A percentile compares a stretch with the other conserved stretches of the same genome.
Evolutionary conservation across 2,797 vertebrate genomes (phyloP).

Genomic region (Hemitrygon akajei): DNA sequence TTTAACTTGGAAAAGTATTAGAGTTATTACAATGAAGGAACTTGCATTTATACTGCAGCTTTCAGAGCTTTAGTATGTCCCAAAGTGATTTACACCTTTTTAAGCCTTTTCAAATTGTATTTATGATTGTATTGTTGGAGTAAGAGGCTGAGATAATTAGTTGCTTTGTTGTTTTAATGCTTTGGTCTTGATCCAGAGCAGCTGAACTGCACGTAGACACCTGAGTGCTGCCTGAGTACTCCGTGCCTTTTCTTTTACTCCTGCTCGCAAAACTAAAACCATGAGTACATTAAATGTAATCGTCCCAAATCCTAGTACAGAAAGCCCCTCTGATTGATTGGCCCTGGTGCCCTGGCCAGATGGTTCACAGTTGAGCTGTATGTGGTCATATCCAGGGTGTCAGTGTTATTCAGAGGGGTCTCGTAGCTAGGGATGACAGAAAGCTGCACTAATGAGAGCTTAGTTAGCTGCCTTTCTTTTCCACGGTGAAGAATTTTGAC

Average conservation of each 20-base stretch:
- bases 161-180: background rate
- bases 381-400: conserved; percentile 31
- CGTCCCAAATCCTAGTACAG: background rate
- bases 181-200: background rate
- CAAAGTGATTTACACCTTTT: background rate
- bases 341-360: conserved; percentile 19
- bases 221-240: background rate
- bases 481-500: conserved; percentile 58
- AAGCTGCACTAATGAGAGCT: conserved; percentile 35
- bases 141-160: background rate
- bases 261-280: background rate
- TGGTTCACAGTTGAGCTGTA: conserved; percentile 15
- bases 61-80: background rate
- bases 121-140: background rate
- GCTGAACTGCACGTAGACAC: background rate
- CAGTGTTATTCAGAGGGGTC: conserved; percentile 17
- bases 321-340: conserved; percentile 25
- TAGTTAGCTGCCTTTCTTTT: conserved; percentile 46
- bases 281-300: background rate
- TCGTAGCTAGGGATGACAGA: conserved; percentile 21
- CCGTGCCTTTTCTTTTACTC: background rate
- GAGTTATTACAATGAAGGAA: background rate
- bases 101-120: background rate
- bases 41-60: background rate
- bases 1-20: background rate